Percentiles rank a stretch among this genome's conserved stretches.
Conservation (phyloP, 1,140 invertebrate genomes). For the Pseudomyrmex cubaensis region DNA sequence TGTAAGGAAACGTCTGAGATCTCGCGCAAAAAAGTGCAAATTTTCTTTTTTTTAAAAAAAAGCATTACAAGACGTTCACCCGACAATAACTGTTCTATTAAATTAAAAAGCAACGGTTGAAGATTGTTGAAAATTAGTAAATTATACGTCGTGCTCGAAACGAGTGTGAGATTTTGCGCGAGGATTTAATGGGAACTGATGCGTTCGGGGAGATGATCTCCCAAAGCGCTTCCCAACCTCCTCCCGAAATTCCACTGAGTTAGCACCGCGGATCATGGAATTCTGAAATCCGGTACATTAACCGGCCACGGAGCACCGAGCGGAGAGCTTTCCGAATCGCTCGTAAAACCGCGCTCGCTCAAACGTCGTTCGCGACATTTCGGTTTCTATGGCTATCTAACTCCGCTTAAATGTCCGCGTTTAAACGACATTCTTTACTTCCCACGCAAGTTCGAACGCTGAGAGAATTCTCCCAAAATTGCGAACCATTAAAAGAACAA, state of each 20-base stretch:
- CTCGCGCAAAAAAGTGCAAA: background rate
- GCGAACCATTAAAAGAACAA: conserved; percentile 61
- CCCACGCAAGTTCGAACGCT: conserved; percentile 49
- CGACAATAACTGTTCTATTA: background rate
- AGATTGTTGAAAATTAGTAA: background rate
- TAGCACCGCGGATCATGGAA: conserved; percentile 66
- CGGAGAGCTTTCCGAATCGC: conserved; percentile 62
- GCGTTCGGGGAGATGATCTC: background rate
- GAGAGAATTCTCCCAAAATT: conserved; percentile 41
- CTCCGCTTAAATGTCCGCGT: conserved; percentile 70
- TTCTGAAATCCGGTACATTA: conserved; percentile 74
- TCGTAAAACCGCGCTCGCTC: conserved; percentile 75
- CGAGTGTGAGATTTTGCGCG: background rate
- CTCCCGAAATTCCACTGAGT: conserved; percentile 59
- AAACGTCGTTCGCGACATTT: conserved; percentile 71
- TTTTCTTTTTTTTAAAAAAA: too few species aligned
- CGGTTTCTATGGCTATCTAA: conserved; percentile 60
- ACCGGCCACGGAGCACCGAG: conserved; percentile 68
- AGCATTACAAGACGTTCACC: background rate
- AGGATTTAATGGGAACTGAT: background rate
- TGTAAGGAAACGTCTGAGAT: background rate
- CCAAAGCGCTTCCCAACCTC: background rate
- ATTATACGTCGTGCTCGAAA: background rate
- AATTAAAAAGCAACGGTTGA: background rate
- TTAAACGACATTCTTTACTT: conserved; percentile 73